Conservation (phyloP, 2,888 invertebrate species). For the Teleogryllus oceanicus region DNA sequence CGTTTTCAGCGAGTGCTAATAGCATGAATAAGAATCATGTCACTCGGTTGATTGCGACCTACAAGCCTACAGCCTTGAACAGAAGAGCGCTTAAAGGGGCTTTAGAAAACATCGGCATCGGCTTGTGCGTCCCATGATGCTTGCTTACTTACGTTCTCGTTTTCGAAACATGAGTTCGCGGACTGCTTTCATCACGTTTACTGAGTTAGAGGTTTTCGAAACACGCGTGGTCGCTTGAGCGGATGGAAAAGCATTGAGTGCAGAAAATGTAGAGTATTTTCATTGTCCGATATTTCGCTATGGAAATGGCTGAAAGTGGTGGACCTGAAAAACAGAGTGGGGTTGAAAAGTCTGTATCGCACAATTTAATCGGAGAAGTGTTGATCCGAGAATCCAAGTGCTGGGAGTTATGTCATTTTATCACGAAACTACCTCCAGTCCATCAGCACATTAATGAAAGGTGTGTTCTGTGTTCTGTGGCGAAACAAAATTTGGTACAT, state of each 20-base stretch:
- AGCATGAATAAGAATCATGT: slow-evolving; percentile 1
- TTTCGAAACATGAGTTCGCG: background rate
- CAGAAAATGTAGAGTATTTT: background rate
- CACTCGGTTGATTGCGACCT: background rate
- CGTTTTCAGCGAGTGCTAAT: background rate
- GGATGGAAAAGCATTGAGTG: background rate
- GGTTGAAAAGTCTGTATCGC: too few species aligned
- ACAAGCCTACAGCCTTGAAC: background rate
- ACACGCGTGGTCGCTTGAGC: background rate
- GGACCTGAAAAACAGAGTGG: too few species aligned
- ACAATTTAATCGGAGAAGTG: too few species aligned
- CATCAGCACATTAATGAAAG: too few species aligned
- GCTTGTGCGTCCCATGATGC: background rate
- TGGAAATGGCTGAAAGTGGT: too few species aligned
- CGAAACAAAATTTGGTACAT: too few species aligned
- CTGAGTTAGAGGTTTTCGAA: background rate
- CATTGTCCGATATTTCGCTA: too few species aligned
- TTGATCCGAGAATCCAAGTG: too few species aligned
- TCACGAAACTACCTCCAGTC: too few species aligned
- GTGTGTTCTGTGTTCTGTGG: too few species aligned
- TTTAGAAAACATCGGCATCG: background rate
- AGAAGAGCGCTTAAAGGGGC: background rate
- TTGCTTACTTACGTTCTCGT: background rate
- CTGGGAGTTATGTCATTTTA: too few species aligned
- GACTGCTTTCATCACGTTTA: background rate